phyloP scores from a whole-genome alignment of 2,113 vertebrate genomes.

The Paradisaea rubra region DNA sequence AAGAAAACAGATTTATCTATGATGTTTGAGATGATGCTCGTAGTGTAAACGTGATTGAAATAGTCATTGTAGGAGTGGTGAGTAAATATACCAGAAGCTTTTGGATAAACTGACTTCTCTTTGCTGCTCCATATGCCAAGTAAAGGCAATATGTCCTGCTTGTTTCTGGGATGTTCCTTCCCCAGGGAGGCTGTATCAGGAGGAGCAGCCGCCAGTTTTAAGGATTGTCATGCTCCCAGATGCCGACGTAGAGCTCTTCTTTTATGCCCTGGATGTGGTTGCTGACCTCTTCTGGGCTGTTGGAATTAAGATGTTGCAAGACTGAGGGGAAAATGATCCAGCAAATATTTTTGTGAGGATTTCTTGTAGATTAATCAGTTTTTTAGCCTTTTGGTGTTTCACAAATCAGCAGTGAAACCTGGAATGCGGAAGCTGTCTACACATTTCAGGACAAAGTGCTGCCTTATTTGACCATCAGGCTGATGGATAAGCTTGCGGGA shows the following conservation, averaged over 20 bases:
- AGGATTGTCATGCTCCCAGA: background rate
- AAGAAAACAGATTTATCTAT: conserved; percentile 10
- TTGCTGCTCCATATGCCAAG: background rate
- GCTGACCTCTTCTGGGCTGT: background rate
- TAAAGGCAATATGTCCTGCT: background rate
- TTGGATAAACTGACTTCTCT: background rate
- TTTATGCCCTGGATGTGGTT: background rate
- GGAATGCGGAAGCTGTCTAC: background rate
- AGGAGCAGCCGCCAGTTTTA: background rate
- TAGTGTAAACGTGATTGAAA: conserved; percentile 12
- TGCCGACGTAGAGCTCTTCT: background rate
- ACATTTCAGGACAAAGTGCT: background rate
- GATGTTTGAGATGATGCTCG: background rate
- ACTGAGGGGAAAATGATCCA: background rate
- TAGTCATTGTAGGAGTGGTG: background rate
- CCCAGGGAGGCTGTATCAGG: background rate
- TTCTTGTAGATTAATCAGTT: background rate
- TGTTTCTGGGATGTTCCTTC: background rate
- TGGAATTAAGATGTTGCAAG: background rate
- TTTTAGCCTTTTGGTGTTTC: background rate
- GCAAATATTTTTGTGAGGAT: background rate
- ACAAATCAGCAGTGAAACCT: background rate
- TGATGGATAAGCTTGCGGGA: background rate
- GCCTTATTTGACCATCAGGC: background rate
- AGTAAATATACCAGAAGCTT: background rate